Conservation (phyloP, 2,797 vertebrate species). For the Syndactyla subalaris region DNA sequence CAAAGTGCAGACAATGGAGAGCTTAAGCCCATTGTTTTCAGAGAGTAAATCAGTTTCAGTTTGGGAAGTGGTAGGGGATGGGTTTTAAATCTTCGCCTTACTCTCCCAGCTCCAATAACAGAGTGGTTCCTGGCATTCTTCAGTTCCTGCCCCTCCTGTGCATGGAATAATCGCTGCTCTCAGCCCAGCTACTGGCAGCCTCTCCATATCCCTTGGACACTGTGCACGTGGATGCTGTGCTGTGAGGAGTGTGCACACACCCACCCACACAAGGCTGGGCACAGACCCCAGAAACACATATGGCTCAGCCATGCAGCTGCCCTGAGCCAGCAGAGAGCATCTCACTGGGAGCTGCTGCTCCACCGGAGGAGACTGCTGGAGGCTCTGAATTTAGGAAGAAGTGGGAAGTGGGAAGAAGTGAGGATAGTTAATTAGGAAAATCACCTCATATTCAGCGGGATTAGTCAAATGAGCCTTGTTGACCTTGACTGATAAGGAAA, state of each 20-base stretch:
- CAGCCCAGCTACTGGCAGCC: not conserved
- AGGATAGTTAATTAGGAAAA: not conserved
- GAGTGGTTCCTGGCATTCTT: not conserved
- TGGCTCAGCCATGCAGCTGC: not conserved
- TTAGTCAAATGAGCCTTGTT: not conserved
- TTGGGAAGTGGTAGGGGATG: not conserved
- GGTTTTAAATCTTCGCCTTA: not conserved
- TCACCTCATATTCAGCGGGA: not conserved
- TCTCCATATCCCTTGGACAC: not conserved
- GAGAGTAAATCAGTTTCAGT: slow-evolving; percentile 2
- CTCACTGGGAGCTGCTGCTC: not conserved
- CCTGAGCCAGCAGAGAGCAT: not conserved
- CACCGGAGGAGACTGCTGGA: not conserved
- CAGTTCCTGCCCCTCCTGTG: not conserved
- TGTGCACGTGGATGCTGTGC: not conserved
- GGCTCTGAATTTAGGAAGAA: not conserved
- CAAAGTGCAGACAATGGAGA: not conserved
- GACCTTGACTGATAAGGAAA: not conserved
- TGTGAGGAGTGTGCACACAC: not conserved
- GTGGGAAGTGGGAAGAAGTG: not conserved
- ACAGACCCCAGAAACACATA: not conserved
- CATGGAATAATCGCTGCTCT: not conserved
- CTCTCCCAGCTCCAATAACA: not conserved
- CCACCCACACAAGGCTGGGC: not conserved
- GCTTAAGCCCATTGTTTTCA: slow-evolving; percentile 30